phyloP scores from a whole-genome alignment of 2,888 invertebrate species.

The Hesperia comma region DNA sequence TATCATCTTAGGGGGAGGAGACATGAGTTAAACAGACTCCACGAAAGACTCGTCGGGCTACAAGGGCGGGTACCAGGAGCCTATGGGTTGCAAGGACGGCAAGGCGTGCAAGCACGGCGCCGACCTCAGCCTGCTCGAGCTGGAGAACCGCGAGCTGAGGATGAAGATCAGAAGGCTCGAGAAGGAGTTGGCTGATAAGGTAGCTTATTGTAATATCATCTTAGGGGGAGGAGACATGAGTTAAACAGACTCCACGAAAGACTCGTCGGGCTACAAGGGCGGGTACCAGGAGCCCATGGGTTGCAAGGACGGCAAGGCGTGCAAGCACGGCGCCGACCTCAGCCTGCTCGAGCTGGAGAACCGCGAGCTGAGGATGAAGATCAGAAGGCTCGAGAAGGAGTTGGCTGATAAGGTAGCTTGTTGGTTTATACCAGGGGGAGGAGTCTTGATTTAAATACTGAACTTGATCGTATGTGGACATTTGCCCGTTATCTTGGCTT shows the following conservation, averaged over 20 bases:
- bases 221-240: too few species aligned
- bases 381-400: conserved; percentile 90
- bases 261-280: conserved; percentile 64
- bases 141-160: conserved; percentile 94
- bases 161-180: conserved; percentile 91
- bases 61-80: too few species aligned
- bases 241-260: conserved; percentile 76
- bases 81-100: conserved; percentile 54
- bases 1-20: too few species aligned
- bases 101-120: conserved; percentile 52
- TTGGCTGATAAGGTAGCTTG: conserved; percentile 85
- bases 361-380: conserved; percentile 91
- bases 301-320: conserved; percentile 53
- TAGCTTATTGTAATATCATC: too few species aligned
- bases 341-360: conserved; percentile 92
- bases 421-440: too few species aligned
- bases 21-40: too few species aligned
- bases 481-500: too few species aligned
- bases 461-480: too few species aligned
- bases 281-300: conserved; percentile 46
- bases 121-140: conserved; percentile 85
- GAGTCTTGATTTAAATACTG: too few species aligned
- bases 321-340: conserved; percentile 59
- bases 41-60: conserved; percentile 67
- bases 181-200: conserved; percentile 88